Percentiles rank a stretch among this genome's conserved stretches.
phyloP scores from a whole-genome alignment of 2,113 vertebrate genomes.

The Elephantulus edwardii region DNA sequence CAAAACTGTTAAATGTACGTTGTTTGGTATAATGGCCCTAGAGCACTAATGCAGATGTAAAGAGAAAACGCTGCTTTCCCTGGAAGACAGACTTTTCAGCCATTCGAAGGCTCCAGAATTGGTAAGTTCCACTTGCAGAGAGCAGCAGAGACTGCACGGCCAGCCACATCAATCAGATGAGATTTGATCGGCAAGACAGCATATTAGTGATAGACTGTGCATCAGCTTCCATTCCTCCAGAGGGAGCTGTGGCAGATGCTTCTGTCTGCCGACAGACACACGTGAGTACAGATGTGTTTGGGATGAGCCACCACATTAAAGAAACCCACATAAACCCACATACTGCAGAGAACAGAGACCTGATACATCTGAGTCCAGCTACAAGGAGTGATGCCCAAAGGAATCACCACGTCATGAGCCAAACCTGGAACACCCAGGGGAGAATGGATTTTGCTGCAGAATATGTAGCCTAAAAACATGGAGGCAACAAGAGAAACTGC shows the following conservation, averaged over 20 bases:
- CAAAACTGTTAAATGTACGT: background rate
- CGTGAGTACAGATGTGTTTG: background rate
- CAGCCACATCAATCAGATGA: background rate
- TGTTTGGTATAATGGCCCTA: background rate
- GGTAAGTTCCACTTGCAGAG: background rate
- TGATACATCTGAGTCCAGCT: background rate
- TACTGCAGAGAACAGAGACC: background rate
- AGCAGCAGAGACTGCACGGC: background rate
- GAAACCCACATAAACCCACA: background rate
- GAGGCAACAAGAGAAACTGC: background rate
- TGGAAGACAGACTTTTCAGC: background rate
- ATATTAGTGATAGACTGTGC: no score
- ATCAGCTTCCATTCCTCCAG: fast-evolving
- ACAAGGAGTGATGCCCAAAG: fast-evolving
- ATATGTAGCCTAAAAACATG: background rate
- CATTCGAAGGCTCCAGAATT: background rate
- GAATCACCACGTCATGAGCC: background rate
- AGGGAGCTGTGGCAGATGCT: background rate
- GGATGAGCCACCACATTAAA: background rate
- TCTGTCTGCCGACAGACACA: fast-evolving
- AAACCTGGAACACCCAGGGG: fast-evolving
- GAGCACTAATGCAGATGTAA: background rate
- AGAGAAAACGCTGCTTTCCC: background rate
- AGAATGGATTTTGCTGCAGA: background rate
- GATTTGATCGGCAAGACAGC: background rate